Conservation (phyloP, 2,888 invertebrate genomes). For the Steromphala cineraria region DNA sequence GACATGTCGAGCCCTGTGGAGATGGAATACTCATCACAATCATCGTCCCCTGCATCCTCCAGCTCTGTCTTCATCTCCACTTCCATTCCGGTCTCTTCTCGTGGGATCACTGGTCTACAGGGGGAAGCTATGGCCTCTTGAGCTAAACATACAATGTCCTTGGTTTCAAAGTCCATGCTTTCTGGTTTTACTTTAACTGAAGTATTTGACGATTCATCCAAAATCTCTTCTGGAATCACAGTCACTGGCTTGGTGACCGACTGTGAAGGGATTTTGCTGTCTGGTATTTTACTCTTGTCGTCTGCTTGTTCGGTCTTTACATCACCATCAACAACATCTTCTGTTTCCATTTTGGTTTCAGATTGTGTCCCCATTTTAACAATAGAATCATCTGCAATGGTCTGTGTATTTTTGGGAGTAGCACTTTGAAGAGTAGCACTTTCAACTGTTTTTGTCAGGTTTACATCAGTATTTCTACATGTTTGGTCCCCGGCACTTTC, state of each 20-base stretch:
- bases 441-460: too few species aligned
- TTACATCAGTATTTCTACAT: too few species aligned
- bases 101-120: background rate
- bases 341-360: too few species aligned
- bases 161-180: background rate
- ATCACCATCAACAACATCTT: slow-evolving; percentile 1
- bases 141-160: background rate
- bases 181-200: background rate
- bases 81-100: background rate
- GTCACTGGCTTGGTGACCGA: background rate
- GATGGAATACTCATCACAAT: background rate
- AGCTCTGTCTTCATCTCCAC: background rate
- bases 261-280: background rate
- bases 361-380: too few species aligned
- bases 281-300: background rate
- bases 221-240: background rate
- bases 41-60: background rate
- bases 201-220: background rate
- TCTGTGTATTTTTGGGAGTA: too few species aligned
- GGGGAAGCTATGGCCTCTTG: background rate
- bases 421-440: too few species aligned
- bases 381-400: too few species aligned
- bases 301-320: background rate
- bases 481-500: too few species aligned
- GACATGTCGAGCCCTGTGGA: background rate